Base-by-base conservation (phyloP, 1,140 invertebrate species). In the Anoplolepis gracilipes region DNA sequence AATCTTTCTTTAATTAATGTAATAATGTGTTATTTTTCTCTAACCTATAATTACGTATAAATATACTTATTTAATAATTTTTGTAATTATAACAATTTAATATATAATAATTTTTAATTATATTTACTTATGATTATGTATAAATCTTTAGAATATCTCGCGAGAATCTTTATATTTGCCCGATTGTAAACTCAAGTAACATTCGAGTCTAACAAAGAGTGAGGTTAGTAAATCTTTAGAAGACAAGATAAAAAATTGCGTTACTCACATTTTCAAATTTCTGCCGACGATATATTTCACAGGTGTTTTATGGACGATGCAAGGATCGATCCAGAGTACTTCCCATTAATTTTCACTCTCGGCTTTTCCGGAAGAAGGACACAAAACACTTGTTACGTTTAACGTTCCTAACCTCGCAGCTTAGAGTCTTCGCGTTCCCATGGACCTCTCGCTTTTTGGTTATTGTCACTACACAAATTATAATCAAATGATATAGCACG, bases 241-340 rank as follows among this genome's bases (percentile, higher is more conserved):
- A 25, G 4, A 53, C 1, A 4, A 22, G 10, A 69, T n/a, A 59
- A 79, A 57, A 28, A 2, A 7, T 22, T 49, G 16, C 1, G 16
- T 57, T 79, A 79, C 77, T 79, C 25, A 79, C 77, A 79, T 79
- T n/a, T 67, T 57, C 39, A 33, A 57, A 28, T n/a, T 6, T 19
- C 55, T 16, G 13, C 5, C 33, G 76, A 39, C 13, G 30, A 39
- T 78, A 39, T 78, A 16, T 78, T 19, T 78, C 61, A n/a, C 53
- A 6, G 46, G 22, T 13, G n/a, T 2, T 19, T 36, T 39, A 25
- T 28, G 30, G 42, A 78, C 6, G 7, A n/a, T 36, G n/a, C 11
- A 30, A 7, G 19, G 25, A 36, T 28, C n/a, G 19, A 36, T 55
- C 67, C 33, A 30, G 5, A 57, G 2, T 11, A 16, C 19, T 49